Conservation (phyloP, 2,113 vertebrate genomes). For the Mystacornis crossleyi region DNA sequence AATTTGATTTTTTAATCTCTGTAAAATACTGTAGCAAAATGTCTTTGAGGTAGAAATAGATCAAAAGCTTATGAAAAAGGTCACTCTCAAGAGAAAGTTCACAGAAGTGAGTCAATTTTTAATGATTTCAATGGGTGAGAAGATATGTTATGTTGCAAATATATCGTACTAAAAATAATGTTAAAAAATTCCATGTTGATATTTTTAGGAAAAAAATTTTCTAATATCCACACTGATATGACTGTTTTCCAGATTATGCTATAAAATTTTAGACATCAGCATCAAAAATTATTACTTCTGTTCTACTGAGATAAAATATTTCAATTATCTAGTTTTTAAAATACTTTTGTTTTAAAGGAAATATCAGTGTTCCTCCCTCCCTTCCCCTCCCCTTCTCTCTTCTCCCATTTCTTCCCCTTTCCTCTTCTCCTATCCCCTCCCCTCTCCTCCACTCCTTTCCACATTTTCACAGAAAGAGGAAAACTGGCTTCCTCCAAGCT, state of each 20-base stretch:
- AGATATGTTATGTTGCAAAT: background rate
- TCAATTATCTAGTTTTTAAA: background rate
- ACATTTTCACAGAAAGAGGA: background rate
- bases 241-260: background rate
- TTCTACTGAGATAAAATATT: background rate
- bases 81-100: background rate
- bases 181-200: background rate
- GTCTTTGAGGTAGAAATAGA: background rate
- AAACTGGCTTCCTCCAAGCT: background rate
- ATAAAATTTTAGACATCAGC: background rate
- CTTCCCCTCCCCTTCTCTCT: background rate
- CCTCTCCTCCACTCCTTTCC: background rate
- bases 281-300: background rate
- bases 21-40: background rate
- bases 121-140: background rate
- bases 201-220: background rate
- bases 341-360: background rate
- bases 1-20: background rate
- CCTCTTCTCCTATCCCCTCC: background rate
- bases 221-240: background rate
- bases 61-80: background rate
- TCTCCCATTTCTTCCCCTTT: background rate
- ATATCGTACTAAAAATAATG: background rate
- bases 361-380: accelerated
- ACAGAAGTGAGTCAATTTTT: background rate